phyloP scores from a whole-genome alignment of 2,888 invertebrate genomes.

The Xylota sylvarum region DNA sequence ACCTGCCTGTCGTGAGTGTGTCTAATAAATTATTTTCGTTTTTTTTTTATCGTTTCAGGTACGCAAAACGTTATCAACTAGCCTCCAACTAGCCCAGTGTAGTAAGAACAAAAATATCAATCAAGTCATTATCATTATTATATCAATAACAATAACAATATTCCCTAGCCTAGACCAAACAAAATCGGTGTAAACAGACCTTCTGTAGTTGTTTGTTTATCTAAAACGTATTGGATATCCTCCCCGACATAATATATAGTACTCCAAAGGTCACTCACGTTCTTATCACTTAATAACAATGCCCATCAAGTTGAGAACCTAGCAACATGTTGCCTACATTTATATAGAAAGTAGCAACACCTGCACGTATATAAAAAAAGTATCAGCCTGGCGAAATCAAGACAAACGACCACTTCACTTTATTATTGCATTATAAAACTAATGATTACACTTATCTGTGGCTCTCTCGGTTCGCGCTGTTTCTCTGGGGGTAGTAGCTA shows the following conservation, averaged over 20 bases:
- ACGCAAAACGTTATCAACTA: no score
- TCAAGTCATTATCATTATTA: neutral
- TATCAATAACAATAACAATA: neutral
- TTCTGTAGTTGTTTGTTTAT: neutral
- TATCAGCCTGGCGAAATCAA: constrained; percentile 69
- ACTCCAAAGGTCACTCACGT: constrained; percentile 29
- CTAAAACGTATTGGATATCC: neutral
- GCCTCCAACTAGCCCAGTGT: neutral
- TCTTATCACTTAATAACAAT: constrained; percentile 64
- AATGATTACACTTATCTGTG: constrained; percentile 73
- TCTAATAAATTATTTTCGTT: constrained; percentile 3
- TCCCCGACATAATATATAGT: neutral
- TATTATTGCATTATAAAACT: constrained; percentile 75
- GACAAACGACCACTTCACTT: constrained; percentile 76
- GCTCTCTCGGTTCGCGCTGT: neutral
- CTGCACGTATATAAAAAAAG: constrained; percentile 46
- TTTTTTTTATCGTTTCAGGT: constrained; percentile 44
- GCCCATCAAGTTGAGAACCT: constrained; percentile 47
- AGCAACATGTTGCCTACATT: neutral
- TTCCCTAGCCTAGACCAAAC: neutral
- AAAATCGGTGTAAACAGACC: neutral
- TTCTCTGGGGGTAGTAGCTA: constrained; percentile 60
- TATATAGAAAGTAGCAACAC: constrained; percentile 42
- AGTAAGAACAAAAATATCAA: constrained; percentile 8
- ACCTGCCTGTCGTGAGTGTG: neutral